Conservation (phyloP, 2,797 vertebrate genomes). For the Clarias fuscus region DNA sequence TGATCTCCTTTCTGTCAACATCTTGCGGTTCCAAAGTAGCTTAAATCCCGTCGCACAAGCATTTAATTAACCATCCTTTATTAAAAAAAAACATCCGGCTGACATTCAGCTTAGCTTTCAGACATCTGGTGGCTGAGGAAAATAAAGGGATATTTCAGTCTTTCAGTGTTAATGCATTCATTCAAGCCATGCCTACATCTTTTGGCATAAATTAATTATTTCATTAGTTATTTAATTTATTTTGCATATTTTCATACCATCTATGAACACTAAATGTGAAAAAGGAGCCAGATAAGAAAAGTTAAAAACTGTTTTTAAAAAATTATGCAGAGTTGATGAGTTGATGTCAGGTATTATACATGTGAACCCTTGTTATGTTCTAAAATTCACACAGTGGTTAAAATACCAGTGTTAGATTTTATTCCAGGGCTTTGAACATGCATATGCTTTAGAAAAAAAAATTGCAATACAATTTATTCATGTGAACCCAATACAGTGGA, state of each 20-base stretch:
- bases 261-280: neutral
- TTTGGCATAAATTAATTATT: neutral
- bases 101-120: conserved; percentile 15
- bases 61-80: conserved; percentile 10
- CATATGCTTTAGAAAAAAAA: neutral
- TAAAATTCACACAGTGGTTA: neutral
- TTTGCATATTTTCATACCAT: neutral
- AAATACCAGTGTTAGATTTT: neutral
- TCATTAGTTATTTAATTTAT: neutral
- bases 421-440: neutral
- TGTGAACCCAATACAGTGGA: neutral
- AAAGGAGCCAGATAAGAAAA: neutral
- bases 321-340: neutral
- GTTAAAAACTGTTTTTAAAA: neutral
- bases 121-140: neutral
- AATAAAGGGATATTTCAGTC: neutral
- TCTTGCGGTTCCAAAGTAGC: conserved; percentile 4
- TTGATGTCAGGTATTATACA: neutral
- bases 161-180: neutral
- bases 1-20: conserved; percentile 4
- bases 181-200: neutral
- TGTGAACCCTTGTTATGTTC: neutral
- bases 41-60: neutral
- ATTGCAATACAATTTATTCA: neutral
- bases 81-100: conserved; percentile 2